phyloP scores from a whole-genome alignment of 2,888 invertebrate species.

The Chalcis sispes region DNA sequence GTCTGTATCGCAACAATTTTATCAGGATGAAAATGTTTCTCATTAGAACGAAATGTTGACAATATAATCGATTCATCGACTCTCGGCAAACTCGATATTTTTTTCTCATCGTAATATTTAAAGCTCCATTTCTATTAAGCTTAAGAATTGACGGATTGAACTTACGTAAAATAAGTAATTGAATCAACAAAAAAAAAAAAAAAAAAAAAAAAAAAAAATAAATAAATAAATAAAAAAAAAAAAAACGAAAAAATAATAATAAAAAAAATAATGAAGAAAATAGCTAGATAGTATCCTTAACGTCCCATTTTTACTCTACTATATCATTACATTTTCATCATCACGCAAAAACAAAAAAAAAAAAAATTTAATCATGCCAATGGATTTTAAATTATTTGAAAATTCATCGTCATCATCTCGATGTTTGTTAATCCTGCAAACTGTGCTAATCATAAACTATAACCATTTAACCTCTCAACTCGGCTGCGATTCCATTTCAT shows the following conservation, averaged over 20 bases:
- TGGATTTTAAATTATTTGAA: constrained; percentile 25
- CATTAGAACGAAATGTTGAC: constrained; percentile 47
- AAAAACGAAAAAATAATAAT: too few species aligned
- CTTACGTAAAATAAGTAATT: constrained; percentile 31
- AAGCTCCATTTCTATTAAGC: constrained; percentile 38
- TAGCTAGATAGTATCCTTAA: constrained; percentile 38
- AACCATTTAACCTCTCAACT: constrained; percentile 21
- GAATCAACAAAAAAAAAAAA: not conserved
- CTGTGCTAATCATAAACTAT: constrained; percentile 13
- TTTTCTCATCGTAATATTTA: constrained; percentile 42
- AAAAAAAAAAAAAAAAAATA: constrained; percentile 3
- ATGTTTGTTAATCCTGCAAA: constrained; percentile 16
- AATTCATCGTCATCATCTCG: constrained; percentile 2
- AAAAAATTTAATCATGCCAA: constrained; percentile 29
- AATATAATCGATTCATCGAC: constrained; percentile 49
- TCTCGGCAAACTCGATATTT: constrained; percentile 52
- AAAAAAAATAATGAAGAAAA: too few species aligned
- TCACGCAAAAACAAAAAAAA: constrained; percentile 9
- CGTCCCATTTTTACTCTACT: constrained; percentile 28
- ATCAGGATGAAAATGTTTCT: constrained; percentile 21
- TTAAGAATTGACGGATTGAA: constrained; percentile 37
- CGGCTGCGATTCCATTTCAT: constrained; percentile 45
- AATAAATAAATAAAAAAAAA: constrained; percentile 5
- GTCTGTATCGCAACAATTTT: not conserved
- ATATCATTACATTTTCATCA: constrained; percentile 25